Evolutionary conservation across 2,113 vertebrate species (phyloP).

Genomic region (Paramisgurnus dabryanus): DNA sequence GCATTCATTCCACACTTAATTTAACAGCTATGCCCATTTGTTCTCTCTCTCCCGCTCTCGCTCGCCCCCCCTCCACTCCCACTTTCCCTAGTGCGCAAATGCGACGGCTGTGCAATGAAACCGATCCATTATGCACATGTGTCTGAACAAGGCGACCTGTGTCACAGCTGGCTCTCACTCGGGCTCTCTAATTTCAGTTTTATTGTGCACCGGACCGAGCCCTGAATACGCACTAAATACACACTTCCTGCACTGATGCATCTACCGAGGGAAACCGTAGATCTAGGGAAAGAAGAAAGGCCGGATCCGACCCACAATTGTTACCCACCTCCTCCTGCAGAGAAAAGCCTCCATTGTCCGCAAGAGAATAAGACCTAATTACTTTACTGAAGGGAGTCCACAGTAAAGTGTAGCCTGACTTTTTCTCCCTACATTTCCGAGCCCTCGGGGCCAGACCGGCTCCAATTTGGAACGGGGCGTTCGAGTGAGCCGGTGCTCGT

Average conservation of each 20-base stretch:
- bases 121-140: conserved; percentile 71
- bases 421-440: conserved; percentile 19
- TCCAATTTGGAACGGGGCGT: conserved; percentile 26
- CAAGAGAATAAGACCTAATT: conserved; percentile 50
- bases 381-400: conserved; percentile 40
- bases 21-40: conserved; percentile 65
- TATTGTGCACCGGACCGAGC: conserved; percentile 55
- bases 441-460: conserved; percentile 30
- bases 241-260: conserved; percentile 15
- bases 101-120: conserved; percentile 60
- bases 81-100: conserved; percentile 24
- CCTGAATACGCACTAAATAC: conserved; percentile 40
- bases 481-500: not conserved
- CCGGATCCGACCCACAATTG: conserved; percentile 49
- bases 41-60: conserved; percentile 42
- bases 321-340: conserved; percentile 43
- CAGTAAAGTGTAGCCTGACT: conserved; percentile 34
- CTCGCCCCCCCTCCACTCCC: conserved; percentile 44
- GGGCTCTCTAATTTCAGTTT: conserved; percentile 52
- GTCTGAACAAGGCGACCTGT: conserved; percentile 59
- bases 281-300: conserved; percentile 56
- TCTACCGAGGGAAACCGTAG: conserved; percentile 52
- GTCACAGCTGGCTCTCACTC: conserved; percentile 60
- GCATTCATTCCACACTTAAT: conserved; percentile 69
- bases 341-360: conserved; percentile 43